Evolutionary conservation across 2,113 vertebrate genomes (phyloP), one percentile per base, ranked within the genome.

Genomic region (Phylloscopus trochiloides): DNA sequence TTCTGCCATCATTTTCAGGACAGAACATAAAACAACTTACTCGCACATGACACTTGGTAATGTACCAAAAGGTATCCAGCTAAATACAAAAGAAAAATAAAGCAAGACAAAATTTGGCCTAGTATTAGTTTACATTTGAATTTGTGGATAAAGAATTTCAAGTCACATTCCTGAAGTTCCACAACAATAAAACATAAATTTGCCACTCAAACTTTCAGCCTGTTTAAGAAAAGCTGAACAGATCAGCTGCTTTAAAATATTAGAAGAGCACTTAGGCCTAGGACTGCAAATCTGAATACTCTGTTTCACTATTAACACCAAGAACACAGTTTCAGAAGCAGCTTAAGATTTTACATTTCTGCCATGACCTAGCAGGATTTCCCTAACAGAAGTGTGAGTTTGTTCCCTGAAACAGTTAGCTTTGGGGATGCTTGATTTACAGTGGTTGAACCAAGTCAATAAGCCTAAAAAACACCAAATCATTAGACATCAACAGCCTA

Each of bases 101-200:
- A 77, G 22, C 22, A 77, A 81, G 38, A 72, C 2, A 4, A 74
- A 5, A 6, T 14, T 79, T 0, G 0, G 14, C 32, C 43, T 38
- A 14, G 7, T 36, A 43, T 48, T 42, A 54, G 38, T 34, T 81
- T 59, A 91, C 43, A 71, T 31, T 55, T 47, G 7, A 51, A 75
- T 47, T 7, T 71, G 40, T 71, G n/a, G 63, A 67, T 36, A 51
- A 47, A 57, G 14, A 76, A n/a, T 51, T 61, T 52, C 13, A 20
- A 86, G 59, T 17, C 6, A 24, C 43, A 47, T n/a, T 82, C 22
- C 22, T 74, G 4, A 88, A 74, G 31, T 40, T 31, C 32, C 68
- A 78, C 40, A 77, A 12, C 2, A 1, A 43, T 43, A 81, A 78
- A 71, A 55, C 24, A 57, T 36, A 87, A 11, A 78, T 50, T 81